These are phyloP conservation scores for Leptatherina wallacei DNA, from an alignment of 2,797 vertebrate genomes.

Conservation along the genomic window DNA sequence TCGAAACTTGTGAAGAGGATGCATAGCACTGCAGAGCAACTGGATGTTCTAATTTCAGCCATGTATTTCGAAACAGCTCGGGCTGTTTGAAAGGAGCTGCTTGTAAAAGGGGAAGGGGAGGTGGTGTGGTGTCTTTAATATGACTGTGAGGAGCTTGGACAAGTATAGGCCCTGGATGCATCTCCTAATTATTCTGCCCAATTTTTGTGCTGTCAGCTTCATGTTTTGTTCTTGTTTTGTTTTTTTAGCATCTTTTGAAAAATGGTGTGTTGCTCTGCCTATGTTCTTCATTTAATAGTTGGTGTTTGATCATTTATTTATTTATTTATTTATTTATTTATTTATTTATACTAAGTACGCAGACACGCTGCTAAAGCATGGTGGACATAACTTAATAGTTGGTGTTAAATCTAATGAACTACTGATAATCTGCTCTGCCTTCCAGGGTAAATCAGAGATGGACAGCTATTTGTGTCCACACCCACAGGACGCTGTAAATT, in stretches of 20 bases:
- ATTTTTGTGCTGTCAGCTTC: conserved; percentile 11
- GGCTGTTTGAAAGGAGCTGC: conserved; percentile 58
- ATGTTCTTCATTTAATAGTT: not conserved
- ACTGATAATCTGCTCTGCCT: conserved; percentile 29
- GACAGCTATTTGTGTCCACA: conserved; percentile 90
- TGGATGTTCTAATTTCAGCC: conserved; percentile 89
- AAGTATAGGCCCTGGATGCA: conserved; percentile 41
- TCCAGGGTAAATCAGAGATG: conserved; percentile 92
- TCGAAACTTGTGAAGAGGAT: conserved; percentile 74
- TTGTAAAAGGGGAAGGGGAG: conserved; percentile 12
- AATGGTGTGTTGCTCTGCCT: conserved; percentile 6
- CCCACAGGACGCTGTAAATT: conserved; percentile 82
- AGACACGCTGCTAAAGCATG: not conserved
- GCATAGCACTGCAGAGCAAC: conserved; percentile 83
- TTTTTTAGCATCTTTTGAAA: not conserved
- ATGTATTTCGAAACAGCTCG: conserved; percentile 77
- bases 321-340: too few species aligned
- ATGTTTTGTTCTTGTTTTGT: not conserved
- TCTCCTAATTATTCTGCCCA: conserved; percentile 18
- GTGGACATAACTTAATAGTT: conserved; percentile 37
- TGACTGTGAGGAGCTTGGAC: conserved; percentile 21
- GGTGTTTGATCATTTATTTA: not conserved
- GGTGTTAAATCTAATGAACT: not conserved
- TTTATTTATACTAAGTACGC: not conserved
- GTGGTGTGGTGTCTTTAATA: conserved; percentile 38